Conservation (phyloP, 2,797 vertebrate species). For the Mus spretus region DNA sequence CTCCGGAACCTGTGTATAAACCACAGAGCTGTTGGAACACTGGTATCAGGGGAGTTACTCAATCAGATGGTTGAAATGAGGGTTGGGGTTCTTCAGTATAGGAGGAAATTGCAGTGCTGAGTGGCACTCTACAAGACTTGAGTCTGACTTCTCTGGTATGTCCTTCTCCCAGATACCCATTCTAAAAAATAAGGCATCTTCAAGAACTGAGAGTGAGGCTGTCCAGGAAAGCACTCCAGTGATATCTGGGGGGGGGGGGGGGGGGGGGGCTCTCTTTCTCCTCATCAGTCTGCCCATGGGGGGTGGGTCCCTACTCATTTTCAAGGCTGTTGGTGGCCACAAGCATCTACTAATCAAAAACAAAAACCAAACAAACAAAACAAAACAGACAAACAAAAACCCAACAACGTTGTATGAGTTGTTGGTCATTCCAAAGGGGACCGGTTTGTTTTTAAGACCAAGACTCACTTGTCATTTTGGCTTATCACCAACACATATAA, state of each 20-base stretch:
- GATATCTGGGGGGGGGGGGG: neutral
- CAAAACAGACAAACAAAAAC: neutral
- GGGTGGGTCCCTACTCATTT: neutral
- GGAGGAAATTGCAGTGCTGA: neutral
- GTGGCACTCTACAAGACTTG: neutral
- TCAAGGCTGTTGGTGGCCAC: neutral
- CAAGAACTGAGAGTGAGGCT: neutral
- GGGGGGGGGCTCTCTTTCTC: neutral
- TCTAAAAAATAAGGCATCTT: neutral
- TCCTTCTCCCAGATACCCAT: neutral
- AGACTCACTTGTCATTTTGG: neutral
- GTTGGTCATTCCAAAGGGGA: neutral
- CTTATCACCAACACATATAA: neutral
- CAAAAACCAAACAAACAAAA: no score
- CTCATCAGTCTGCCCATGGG: neutral
- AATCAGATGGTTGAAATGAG: neutral
- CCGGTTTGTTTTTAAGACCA: neutral
- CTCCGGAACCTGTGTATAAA: neutral
- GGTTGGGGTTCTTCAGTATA: neutral
- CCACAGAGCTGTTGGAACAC: fast-evolving
- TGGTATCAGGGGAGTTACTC: neutral
- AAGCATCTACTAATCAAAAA: neutral
- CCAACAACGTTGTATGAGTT: neutral
- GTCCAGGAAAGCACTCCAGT: neutral
- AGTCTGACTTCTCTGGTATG: neutral